A percentile compares a stretch with the other conserved stretches of the same genome.
phyloP scores from a whole-genome alignment of 2,113 vertebrate genomes.

The Daubentonia madagascariensis region DNA sequence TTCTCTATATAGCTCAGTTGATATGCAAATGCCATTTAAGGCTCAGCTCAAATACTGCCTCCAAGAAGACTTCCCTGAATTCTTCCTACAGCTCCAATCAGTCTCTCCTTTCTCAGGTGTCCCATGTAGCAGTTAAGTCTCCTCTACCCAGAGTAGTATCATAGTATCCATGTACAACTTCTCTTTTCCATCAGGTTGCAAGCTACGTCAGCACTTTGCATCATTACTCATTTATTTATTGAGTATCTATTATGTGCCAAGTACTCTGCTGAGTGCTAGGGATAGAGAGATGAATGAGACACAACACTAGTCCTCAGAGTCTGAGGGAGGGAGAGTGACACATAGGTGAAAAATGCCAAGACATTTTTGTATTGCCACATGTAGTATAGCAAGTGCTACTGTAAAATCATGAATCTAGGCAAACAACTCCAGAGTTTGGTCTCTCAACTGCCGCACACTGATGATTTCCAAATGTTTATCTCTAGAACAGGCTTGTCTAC shows the following conservation, averaged over 20 bases:
- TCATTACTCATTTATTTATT: background rate
- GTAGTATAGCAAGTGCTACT: background rate
- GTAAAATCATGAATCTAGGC: background rate
- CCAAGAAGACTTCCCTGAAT: background rate
- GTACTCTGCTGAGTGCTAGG: background rate
- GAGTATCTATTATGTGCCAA: background rate
- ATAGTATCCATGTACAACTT: background rate
- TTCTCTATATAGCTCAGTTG: background rate
- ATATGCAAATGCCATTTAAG: background rate
- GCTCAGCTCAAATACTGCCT: background rate
- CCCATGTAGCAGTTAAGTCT: background rate
- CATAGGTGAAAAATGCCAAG: background rate
- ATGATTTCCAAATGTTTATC: background rate
- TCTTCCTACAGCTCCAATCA: background rate
- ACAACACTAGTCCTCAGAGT: background rate
- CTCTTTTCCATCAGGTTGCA: background rate
- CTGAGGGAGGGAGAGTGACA: background rate
- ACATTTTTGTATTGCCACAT: background rate
- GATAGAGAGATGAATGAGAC: background rate
- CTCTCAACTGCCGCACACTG: background rate
- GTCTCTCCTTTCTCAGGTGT: background rate
- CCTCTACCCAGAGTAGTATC: background rate
- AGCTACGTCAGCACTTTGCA: background rate
- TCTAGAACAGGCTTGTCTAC: background rate
- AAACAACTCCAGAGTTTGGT: background rate